Evolutionary conservation across 2,888 invertebrate genomes (phyloP), one percentile per base, ranked within the genome.

Genomic region (Ormyrus thymus): DNA sequence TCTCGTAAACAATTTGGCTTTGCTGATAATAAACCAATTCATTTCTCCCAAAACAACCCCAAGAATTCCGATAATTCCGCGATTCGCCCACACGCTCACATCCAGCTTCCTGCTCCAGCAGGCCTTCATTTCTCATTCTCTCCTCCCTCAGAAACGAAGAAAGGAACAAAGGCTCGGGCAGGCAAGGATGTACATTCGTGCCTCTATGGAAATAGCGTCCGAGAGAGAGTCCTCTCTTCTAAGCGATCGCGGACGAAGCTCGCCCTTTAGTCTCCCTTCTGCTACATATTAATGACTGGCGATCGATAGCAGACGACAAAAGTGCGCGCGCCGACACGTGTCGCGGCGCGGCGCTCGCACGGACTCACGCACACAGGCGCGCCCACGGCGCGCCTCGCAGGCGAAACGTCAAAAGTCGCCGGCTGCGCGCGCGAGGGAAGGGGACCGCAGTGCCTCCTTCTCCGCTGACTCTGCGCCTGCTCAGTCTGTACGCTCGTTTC

Each of bases 301-400:
- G 76, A 79, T 76, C 79, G 72, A 79, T 79, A 79, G 76, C 79
- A 72, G 76, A 76, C 72, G 79, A 76, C 79, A 53, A 48, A 65
- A 66, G 62, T 64, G 79, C 79, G 79, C 79, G 69, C 76, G 76
- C 51, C 70, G 68, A 53, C 29, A 29, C 29, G 29, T 29, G 29
- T 48, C 46, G 11, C 15, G 43, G 48, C 13, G 45, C 51, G 29
- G 50, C 58, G 51, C 45, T 29, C 15, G 15, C 8, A 6, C 13
- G 0, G 4, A 6, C 45, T n/a, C 72, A 45, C 48, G n/a, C 11
- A 45, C 9, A 29, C 53, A 45, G 15, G 50, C 53, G 15, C 53
- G 64, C 55, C 10, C 9, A 7, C 15, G n/a, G 61, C 62, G 8
- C 11, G 53, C 8, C 10, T 58, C 15, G 9, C 51, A 45, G 15